Evolutionary conservation across 1,140 invertebrate genomes (phyloP), one percentile per base, ranked within the genome.

Genomic region (Drosophila bifasciata): DNA sequence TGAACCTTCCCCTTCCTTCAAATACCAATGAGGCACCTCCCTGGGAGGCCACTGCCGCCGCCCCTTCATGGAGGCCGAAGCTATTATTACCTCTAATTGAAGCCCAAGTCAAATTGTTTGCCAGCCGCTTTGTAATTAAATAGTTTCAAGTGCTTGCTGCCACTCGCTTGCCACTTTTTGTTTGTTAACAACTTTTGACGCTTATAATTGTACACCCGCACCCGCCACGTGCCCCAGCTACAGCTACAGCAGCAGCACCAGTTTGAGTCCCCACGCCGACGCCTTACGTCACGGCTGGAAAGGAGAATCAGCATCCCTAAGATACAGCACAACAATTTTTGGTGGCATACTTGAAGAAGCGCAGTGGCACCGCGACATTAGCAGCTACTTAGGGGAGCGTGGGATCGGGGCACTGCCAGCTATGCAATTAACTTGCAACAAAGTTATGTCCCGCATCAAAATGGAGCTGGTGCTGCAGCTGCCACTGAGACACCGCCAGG

Each of bases 61-160:
- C 23, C 23, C 5, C 23, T 5, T 5, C 23, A 6, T 25, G 23
- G 23, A 25, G 28, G 28, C 9, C 8, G 43, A 32, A 64, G 61
- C 64, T 70, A 53, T 71, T 57, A 86, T 85, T 85, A 77, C 32
- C 45, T 56, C 53, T 88, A 86, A 86, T 88, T 86, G 70, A 57
- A 66, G 78, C 69, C 53, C 68, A 56, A 70, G 81, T 81, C 83
- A 78, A 69, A 86, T 88, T 86, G 83, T 81, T 86, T 86, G 78
- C 64, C 63, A 60, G 63, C 56, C 64, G 74, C 83, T 75, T 86
- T 86, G 83, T 86, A 86, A 86, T 86, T 86, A 86, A 86, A 88
- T 88, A 86, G 81, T 88, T 86, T 78, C 73, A 78, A 86, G 81
- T 86, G 63, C 48, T 61, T 61, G 39, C 59, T 56, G 68, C 56